These are phyloP conservation scores for Hipposideros armiger DNA, from an alignment of 2,113 vertebrate species.

Conservation along the genomic window DNA sequence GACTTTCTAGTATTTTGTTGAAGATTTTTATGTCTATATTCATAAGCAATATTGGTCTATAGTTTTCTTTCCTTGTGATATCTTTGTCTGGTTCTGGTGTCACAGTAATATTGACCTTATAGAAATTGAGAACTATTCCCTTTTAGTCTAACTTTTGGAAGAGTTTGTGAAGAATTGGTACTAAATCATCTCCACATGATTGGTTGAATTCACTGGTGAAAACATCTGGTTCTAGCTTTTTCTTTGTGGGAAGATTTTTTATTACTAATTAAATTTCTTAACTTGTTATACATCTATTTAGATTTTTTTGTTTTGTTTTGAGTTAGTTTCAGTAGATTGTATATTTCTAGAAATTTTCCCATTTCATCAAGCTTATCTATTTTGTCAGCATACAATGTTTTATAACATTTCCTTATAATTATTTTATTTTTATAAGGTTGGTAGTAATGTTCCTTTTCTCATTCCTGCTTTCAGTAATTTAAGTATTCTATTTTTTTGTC, in stretches of 20 bases:
- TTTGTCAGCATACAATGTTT: neutral
- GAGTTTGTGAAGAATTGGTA: neutral
- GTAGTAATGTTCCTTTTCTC: neutral
- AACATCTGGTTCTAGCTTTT: neutral
- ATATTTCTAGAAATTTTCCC: neutral
- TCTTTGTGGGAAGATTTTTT: neutral
- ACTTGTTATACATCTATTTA: neutral
- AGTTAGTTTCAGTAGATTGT: neutral
- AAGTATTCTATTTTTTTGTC: neutral
- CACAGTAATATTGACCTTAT: neutral
- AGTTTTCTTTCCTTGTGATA: neutral
- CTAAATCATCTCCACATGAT: neutral
- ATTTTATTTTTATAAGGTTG: neutral
- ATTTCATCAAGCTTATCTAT: neutral
- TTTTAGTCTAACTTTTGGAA: neutral
- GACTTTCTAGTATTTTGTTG: neutral
- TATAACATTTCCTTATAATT: neutral
- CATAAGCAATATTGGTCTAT: neutral
- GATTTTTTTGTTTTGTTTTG: neutral
- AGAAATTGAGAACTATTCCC: neutral
- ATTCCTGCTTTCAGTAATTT: neutral
- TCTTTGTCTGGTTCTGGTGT: neutral
- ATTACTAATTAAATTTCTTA: neutral
- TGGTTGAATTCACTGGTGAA: neutral
- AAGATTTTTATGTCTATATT: neutral